These are phyloP conservation scores for Pygoscelis adeliae DNA, from an alignment of 2,113 vertebrate genomes.

Conservation along the genomic window DNA sequence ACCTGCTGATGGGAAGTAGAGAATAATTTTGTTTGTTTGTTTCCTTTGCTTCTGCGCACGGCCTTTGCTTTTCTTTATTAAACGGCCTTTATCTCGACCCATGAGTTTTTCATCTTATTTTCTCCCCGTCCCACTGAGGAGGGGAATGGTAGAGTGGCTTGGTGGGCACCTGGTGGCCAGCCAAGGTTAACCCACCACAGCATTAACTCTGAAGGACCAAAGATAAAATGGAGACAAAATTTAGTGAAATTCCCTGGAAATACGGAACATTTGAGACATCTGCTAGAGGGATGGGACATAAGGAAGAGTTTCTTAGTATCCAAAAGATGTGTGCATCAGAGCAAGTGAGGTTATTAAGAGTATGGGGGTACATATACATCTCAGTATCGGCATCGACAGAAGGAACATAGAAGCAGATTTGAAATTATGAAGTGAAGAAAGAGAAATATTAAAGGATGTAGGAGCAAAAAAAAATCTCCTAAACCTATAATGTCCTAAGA, in stretches of 20 bases:
- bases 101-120: not conserved
- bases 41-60: not conserved
- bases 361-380: not conserved
- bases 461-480: not conserved
- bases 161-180: not conserved
- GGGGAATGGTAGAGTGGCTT: not conserved
- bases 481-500: not conserved
- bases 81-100: not conserved
- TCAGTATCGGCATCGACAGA: not conserved
- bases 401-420: not conserved
- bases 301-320: not conserved
- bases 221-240: not conserved
- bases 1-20: not conserved
- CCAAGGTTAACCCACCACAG: not conserved
- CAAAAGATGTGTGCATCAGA: not conserved
- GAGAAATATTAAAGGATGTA: not conserved
- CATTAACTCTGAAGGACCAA: not conserved
- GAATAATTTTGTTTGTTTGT: not conserved
- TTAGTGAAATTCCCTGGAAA: not conserved
- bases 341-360: not conserved
- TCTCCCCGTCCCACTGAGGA: not conserved
- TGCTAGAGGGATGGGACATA: not conserved
- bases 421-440: not conserved
- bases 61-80: not conserved
- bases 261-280: not conserved